Evolutionary conservation across 2,113 vertebrate genomes (phyloP), one percentile per base, ranked within the genome.

Genomic region (Corythoichthys intestinalis): DNA sequence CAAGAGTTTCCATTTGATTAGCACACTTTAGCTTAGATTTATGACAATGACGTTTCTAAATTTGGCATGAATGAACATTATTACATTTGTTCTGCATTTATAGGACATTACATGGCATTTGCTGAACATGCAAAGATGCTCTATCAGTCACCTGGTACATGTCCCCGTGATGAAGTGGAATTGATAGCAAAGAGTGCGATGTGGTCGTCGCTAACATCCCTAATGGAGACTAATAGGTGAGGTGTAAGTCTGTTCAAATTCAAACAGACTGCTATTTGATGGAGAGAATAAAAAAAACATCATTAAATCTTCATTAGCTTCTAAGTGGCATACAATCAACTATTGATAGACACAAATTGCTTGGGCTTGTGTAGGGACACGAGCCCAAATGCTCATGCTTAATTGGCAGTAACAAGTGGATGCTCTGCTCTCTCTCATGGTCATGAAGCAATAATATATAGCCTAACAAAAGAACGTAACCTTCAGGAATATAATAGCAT

Each of bases 271-370:
- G 71, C 72, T 79, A 75, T 71, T 83, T 80, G 77, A 80, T 76
- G 67, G 62, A 80, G 81, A 79, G 73, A 83, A 76, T 69, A 64
- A 83, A 86, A 86, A 84, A 87, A 86, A 76, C 79, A 82, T 85
- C 66, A 92, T 93, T 92, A 92, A 90, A 91, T 92, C 88, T 92
- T 91, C 88, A 92, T 93, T 93, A 92, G 67, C 41, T 69, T 76
- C 86, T 92, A 92, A 92, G 89, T 91, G 90, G 86, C 87, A 87
- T 81, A 89, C 88, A 90, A 90, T 92, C 90, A 88, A 84, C 86
- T 83, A 85, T 86, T 92, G 88, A 89, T 89, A 79, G 89, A 90
- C 86, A 90, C 83, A 91, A 92, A 93, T 91, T 89, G 89, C 88
- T 87, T 61, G 80, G 82, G 82, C 74, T 79, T 86, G 82, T 83